Percentiles rank a stretch among this genome's conserved stretches.
These are phyloP conservation scores for Mycogona germanica DNA, from an alignment of 2,888 invertebrate species.

Conservation along the genomic window DNA sequence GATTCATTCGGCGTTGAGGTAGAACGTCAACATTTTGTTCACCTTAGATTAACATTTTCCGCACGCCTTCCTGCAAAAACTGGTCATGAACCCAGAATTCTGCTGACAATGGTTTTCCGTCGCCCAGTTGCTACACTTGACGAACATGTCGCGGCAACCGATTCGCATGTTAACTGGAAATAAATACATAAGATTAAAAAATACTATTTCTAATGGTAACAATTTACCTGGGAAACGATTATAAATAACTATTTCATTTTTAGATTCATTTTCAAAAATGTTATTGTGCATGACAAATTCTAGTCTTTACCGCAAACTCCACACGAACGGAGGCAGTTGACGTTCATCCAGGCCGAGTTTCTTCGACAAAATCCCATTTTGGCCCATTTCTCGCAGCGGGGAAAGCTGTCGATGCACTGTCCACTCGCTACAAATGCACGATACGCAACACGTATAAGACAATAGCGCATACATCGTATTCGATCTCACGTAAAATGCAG, in stretches of 20 bases:
- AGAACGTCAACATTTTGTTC: too few species aligned
- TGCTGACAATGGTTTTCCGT: constrained; percentile 26
- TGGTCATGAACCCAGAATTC: constrained; percentile 28
- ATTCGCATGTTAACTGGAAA: not conserved
- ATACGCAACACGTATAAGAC: too few species aligned
- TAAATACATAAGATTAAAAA: not conserved
- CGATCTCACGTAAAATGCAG: too few species aligned
- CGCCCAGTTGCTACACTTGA: constrained; percentile 27
- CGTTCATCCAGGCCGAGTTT: constrained; percentile 30
- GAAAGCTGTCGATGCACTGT: not conserved
- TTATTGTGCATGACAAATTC: too few species aligned
- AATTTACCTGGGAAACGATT: constrained; percentile 7
- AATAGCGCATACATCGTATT: too few species aligned
- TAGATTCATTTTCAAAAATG: too few species aligned
- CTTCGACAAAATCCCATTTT: constrained; percentile 27
- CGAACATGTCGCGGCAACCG: constrained; percentile 25
- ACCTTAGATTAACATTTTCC: constrained; percentile 10
- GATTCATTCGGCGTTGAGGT: too few species aligned
- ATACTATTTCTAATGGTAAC: not conserved
- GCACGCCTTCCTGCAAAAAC: constrained; percentile 26
- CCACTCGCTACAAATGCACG: too few species aligned
- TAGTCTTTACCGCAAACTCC: constrained; percentile 20
- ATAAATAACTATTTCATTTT: not conserved
- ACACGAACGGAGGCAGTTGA: constrained; percentile 29
- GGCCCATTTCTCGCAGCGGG: constrained; percentile 28